A percentile compares a stretch with the other conserved stretches of the same genome.
Conservation (phyloP, 2,888 invertebrate genomes). For the Dolichopus griseipennis region DNA sequence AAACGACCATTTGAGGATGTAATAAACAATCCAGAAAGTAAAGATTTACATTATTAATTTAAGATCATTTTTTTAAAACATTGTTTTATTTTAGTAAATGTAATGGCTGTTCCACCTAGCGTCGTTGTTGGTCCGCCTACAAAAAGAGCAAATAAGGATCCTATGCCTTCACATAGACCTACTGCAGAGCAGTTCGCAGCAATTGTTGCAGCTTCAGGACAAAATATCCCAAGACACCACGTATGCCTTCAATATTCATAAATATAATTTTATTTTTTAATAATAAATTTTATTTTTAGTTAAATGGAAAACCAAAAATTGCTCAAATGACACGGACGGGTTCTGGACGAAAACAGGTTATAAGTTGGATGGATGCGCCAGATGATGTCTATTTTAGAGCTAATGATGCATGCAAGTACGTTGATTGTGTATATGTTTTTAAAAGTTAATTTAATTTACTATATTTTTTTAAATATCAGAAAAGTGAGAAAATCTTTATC, state of each 20-base stretch:
- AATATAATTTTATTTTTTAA: constrained; percentile 1
- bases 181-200: constrained; percentile 63
- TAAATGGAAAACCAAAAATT: constrained; percentile 76
- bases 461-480: constrained; percentile 44
- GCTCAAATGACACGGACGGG: constrained; percentile 69
- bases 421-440: constrained; percentile 24
- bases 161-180: constrained; percentile 60
- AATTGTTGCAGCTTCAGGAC: constrained; percentile 61
- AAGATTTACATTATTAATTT: neutral
- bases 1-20: constrained; percentile 81
- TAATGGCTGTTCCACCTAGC: constrained; percentile 30
- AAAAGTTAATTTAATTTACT: constrained; percentile 10
- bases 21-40: constrained; percentile 38
- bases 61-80: constrained; percentile 7
- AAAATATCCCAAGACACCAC: constrained; percentile 62
- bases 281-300: constrained; percentile 41
- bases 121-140: constrained; percentile 53
- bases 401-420: constrained; percentile 82
- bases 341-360: constrained; percentile 76
- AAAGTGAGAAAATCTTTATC: constrained; percentile 74
- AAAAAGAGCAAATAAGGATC: constrained; percentile 73
- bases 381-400: constrained; percentile 95
- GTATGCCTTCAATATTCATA: constrained; percentile 36
- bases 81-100: neutral
- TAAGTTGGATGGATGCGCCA: constrained; percentile 97